Evolutionary conservation across 2,888 invertebrate species (phyloP).

Genomic region (Andrena fulva): DNA sequence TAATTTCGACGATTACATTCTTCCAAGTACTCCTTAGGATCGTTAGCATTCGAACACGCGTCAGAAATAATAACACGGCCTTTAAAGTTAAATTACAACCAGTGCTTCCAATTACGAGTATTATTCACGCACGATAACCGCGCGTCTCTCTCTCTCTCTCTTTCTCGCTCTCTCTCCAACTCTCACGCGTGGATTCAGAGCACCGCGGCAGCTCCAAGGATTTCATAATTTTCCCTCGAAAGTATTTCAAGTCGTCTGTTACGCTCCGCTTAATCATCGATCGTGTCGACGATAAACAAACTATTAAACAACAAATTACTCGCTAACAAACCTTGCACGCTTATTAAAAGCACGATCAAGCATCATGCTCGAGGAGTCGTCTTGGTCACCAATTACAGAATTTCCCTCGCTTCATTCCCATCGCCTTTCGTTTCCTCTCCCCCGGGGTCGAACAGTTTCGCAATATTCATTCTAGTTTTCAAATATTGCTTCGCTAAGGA

Average conservation of each 20-base stretch:
- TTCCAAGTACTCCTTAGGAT: constrained; percentile 63
- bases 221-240: constrained; percentile 50
- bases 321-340: not conserved
- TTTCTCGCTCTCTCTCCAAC: too few relatives aligned
- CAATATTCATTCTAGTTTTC: too few relatives aligned
- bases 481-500: too few relatives aligned
- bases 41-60: constrained; percentile 71
- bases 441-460: too few relatives aligned
- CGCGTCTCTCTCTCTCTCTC: constrained; percentile 26
- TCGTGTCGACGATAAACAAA: constrained; percentile 41
- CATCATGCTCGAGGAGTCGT: not conserved
- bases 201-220: constrained; percentile 20
- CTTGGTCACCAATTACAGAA: constrained; percentile 46
- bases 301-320: constrained; percentile 34
- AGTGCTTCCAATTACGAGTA: constrained; percentile 72
- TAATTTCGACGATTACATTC: constrained; percentile 52
- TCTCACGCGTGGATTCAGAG: constrained; percentile 11
- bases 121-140: constrained; percentile 67
- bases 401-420: constrained; percentile 12
- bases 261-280: constrained; percentile 40
- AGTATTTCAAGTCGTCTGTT: constrained; percentile 53
- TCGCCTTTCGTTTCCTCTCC: too few relatives aligned
- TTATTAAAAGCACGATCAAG: not conserved
- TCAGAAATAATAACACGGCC: constrained; percentile 75
- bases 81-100: constrained; percentile 73